Conservation (phyloP, 2,113 vertebrate genomes). For the Nothobranchius furzeri region DNA sequence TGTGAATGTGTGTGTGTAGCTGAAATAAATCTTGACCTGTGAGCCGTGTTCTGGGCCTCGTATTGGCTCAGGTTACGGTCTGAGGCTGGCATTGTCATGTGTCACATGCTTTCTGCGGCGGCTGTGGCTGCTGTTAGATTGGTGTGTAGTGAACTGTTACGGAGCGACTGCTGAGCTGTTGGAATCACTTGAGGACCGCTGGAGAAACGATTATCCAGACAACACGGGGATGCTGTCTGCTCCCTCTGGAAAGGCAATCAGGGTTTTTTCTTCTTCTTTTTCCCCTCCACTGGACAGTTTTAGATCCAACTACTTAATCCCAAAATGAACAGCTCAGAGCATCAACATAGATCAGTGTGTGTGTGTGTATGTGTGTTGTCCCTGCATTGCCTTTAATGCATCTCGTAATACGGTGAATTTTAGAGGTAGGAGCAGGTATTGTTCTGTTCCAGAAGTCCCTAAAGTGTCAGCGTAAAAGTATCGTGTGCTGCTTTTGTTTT, state of each 20-base stretch:
- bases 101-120: constrained; percentile 10
- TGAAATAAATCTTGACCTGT: not conserved
- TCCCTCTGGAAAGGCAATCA: constrained; percentile 61
- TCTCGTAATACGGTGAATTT: constrained; percentile 13
- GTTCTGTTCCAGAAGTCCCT: constrained; percentile 17
- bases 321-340: constrained; percentile 48
- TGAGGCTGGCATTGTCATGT: constrained; percentile 13
- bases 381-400: constrained; percentile 23
- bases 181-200: constrained; percentile 48
- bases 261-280: constrained; percentile 22
- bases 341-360: constrained; percentile 12
- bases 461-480: constrained; percentile 17
- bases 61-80: not conserved
- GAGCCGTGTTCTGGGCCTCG: not conserved
- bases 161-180: constrained; percentile 39
- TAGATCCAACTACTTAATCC: constrained; percentile 64
- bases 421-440: not conserved
- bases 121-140: constrained; percentile 22
- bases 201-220: constrained; percentile 57
- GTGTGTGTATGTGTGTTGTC: constrained; percentile 1
- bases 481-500: not conserved
- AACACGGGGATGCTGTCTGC: constrained; percentile 43
- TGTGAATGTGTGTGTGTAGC: not conserved
- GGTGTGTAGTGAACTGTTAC: constrained; percentile 44
- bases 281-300: constrained; percentile 48